A percentile compares a stretch with the other conserved stretches of the same genome.
phyloP scores from a whole-genome alignment of 2,113 vertebrate species.

The Rhinichthys klamathensis region DNA sequence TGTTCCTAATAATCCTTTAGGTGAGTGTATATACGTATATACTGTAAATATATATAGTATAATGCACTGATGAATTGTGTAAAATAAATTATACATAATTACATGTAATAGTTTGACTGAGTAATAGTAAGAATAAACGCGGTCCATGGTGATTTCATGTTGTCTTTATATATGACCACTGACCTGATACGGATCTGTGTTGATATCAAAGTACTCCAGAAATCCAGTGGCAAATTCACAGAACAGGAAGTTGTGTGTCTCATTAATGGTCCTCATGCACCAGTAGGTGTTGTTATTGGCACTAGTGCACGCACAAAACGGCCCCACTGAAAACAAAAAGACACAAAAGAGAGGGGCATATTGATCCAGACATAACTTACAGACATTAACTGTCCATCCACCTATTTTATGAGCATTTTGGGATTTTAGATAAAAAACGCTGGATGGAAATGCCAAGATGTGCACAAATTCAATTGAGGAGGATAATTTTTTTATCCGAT shows the following conservation, averaged over 20 bases:
- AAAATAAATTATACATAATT: too few relatives aligned
- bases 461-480: too few relatives aligned
- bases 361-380: not conserved
- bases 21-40: too few relatives aligned
- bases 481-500: too few relatives aligned
- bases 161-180: conserved; percentile 6
- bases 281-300: conserved; percentile 98
- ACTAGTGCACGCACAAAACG: conserved; percentile 97
- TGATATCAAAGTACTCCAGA: conserved; percentile 95
- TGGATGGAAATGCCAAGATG: too few relatives aligned
- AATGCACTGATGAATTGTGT: too few relatives aligned
- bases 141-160: not conserved
- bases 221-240: conserved; percentile 97
- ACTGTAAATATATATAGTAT: too few relatives aligned
- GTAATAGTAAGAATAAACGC: not conserved
- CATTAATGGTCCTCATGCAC: conserved; percentile 96
- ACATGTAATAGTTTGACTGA: too few relatives aligned
- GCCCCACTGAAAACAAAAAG: conserved; percentile 80
- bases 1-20: too few relatives aligned
- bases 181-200: conserved; percentile 95
- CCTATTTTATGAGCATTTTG: too few relatives aligned
- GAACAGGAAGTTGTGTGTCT: conserved; percentile 96
- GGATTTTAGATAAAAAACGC: too few relatives aligned
- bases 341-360: not conserved
- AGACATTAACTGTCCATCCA: too few relatives aligned